Evolutionary conservation across 2,888 invertebrate genomes (phyloP).

Genomic region (Trachelus iudaicus): DNA sequence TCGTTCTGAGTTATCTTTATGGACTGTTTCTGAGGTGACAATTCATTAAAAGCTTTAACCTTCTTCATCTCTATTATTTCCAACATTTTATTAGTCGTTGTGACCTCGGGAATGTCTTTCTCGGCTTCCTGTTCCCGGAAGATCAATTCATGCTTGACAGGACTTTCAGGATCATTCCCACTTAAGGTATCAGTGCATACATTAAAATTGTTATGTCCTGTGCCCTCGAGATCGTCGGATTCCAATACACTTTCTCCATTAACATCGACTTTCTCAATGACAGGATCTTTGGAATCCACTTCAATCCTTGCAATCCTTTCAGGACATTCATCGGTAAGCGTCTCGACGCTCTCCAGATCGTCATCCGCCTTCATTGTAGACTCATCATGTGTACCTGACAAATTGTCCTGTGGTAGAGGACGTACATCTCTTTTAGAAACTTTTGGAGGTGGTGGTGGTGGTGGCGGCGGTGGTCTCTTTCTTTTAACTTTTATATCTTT

Average conservation of each 20-base stretch:
- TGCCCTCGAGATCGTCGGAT: constrained; percentile 48
- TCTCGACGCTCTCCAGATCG: constrained; percentile 7
- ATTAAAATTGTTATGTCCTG: no score
- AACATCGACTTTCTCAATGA: constrained; percentile 38
- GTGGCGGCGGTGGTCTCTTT: constrained; percentile 64
- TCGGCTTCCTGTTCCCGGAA: background rate
- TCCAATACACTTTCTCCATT: constrained; percentile 68
- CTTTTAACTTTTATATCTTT: constrained; percentile 56
- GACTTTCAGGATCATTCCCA: background rate
- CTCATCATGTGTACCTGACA: background rate
- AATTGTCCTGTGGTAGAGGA: constrained; percentile 31
- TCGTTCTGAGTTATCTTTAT: background rate
- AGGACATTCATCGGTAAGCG: constrained; percentile 15
- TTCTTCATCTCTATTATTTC: constrained; percentile 57
- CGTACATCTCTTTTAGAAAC: constrained; percentile 39
- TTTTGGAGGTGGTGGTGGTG: constrained; percentile 56
- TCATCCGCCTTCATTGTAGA: background rate
- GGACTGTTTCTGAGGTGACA: constrained; percentile 12
- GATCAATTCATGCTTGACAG: background rate
- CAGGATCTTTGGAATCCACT: constrained; percentile 8
- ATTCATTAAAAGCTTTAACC: constrained; percentile 37
- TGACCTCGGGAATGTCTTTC: background rate
- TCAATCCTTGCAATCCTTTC: background rate
- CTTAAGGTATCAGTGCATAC: no score
- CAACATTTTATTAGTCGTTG: constrained; percentile 44